phyloP scores from a whole-genome alignment of 1,140 invertebrate species.

The Daktulosphaira vitifoliae region DNA sequence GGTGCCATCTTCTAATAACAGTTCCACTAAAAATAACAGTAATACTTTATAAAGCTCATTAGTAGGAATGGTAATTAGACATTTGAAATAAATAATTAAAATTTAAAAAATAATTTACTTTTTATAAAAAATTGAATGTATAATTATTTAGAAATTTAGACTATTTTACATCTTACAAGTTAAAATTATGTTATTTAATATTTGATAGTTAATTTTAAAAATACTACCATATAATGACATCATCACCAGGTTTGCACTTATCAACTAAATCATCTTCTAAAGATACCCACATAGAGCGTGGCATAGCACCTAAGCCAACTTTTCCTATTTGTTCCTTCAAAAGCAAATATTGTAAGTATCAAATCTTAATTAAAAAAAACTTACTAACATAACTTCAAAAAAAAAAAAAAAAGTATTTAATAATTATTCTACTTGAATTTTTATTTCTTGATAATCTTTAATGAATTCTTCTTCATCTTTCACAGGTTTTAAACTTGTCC shows the following conservation, averaged over 20 bases:
- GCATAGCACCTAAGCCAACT: slow-evolving; percentile 60
- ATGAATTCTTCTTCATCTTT: slow-evolving; percentile 55
- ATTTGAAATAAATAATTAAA: no score
- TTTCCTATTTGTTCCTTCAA: slow-evolving; percentile 66
- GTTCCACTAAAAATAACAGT: slow-evolving; percentile 57
- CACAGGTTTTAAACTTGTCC: slow-evolving; percentile 47
- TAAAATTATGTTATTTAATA: no score
- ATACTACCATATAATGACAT: slow-evolving; percentile 72
- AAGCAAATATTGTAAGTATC: slow-evolving; percentile 26
- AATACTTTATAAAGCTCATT: no score
- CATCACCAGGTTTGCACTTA: slow-evolving; percentile 78
- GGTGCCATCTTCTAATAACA: slow-evolving; percentile 64
- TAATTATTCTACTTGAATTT: slow-evolving; percentile 56
- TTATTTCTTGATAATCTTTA: slow-evolving; percentile 85
- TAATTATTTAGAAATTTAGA: no score
- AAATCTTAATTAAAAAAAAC: no score
- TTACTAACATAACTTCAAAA: background rate
- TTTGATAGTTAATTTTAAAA: no score
- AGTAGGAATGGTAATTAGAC: no score
- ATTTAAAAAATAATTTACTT: no score
- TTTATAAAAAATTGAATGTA: no score
- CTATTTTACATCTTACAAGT: no score
- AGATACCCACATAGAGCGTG: slow-evolving; percentile 67
- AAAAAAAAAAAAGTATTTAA: background rate
- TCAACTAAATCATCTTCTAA: slow-evolving; percentile 82